Evolutionary conservation across 92 coral and sea anemone genomes (phyloP).

Genomic region (Siderastrea radians): DNA sequence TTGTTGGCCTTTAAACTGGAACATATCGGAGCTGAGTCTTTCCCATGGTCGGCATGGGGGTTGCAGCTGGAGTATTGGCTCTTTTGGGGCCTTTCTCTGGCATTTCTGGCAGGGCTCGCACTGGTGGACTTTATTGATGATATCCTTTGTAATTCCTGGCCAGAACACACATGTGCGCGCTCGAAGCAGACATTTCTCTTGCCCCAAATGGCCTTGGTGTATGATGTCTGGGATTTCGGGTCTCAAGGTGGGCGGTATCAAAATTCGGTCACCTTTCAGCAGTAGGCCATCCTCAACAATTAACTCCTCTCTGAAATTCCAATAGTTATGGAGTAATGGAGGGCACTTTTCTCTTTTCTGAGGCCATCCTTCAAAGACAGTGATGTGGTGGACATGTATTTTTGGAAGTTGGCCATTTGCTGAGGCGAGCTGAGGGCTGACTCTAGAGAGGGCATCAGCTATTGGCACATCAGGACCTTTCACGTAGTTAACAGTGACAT

Average conservation of each 20-base stretch:
- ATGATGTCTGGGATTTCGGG: constrained; percentile 6
- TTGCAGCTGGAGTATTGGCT: constrained; percentile 51
- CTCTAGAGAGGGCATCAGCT: constrained; percentile 51
- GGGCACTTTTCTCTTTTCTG: constrained; percentile 58
- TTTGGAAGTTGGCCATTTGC: constrained; percentile 47
- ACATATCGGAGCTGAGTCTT: not conserved
- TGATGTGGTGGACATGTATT: constrained; percentile 53
- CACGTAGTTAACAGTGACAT: constrained; percentile 52
- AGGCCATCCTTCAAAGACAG: constrained; percentile 63
- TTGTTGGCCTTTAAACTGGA: constrained; percentile 18
- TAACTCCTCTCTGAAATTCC: constrained; percentile 33
- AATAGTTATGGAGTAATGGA: constrained; percentile 38
- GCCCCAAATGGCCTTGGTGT: constrained; percentile 62
- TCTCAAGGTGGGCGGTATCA: too few relatives aligned
- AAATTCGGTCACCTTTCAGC: too few relatives aligned
- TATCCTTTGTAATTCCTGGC: constrained; percentile 67
- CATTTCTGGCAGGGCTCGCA: constrained; percentile 64
- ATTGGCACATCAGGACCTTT: constrained; percentile 59
- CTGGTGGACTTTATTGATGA: constrained; percentile 27
- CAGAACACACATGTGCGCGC: constrained; percentile 40
- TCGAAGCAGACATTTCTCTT: constrained; percentile 41
- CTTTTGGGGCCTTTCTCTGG: not conserved
- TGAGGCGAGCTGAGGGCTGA: constrained; percentile 42
- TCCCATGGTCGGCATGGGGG: constrained; percentile 53
- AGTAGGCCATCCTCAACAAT: constrained; percentile 8